Evolutionary conservation across 2,888 invertebrate species (phyloP), one percentile per base, ranked within the genome.

Genomic region (Tenthredo livida): DNA sequence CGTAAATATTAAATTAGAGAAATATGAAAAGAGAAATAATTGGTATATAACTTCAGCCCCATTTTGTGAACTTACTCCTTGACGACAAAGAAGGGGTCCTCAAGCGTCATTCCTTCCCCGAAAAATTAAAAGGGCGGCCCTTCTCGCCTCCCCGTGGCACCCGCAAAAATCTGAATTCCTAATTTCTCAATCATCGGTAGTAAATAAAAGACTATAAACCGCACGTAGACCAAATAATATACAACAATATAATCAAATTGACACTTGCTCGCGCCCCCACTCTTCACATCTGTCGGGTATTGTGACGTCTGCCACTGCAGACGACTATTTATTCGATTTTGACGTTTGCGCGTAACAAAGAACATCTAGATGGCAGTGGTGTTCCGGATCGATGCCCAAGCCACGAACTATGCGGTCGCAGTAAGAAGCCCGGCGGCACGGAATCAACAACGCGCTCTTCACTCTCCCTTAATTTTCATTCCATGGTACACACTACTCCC

Each of bases 81-180:
- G 91, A 99, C 98, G 94, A 98, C 98, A 96, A 98, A 98, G 95
- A 98, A 99, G 89, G 99, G 99, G 95, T 99, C 99, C 95, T 99
- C 98, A 94, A 98, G 96, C 96, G 98, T 98, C 98, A 99, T 98
- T 96, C 96, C 97, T 96, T 95, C 95, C 92, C 94, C 93, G 91
- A 94, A 90, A 90, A 91, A 92, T 92, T 91, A 92, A 91, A 92
- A 91, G 89, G 91, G 91, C 89, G 91, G 90, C 89, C 90, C 89
- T 88, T 91, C 90, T 90, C 91, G 91, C 91, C 92, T 91, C 91
- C 90, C 89, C 89, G 88, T 90, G 92, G 90, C 92, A 91, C 90
- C 90, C 90, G 89, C 89, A 88, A 87, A 87, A 89, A 89, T 90
- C 75, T 84, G 84, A 82, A 73, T 37, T 15, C 75, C 43, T 21